phyloP scores from a whole-genome alignment of 1,140 invertebrate species.

The Drosophila kepulauana region DNA sequence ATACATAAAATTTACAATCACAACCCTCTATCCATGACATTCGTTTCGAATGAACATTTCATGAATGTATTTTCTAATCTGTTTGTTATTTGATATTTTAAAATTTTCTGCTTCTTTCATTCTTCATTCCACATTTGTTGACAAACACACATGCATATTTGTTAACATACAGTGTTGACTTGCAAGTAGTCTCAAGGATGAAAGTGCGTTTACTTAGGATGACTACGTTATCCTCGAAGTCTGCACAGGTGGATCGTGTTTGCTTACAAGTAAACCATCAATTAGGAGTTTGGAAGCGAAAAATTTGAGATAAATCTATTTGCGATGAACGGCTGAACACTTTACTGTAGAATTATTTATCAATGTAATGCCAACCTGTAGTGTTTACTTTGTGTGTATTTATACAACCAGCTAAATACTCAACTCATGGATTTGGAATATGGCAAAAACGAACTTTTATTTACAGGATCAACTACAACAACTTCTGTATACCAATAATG shows the following conservation, averaged over 20 bases:
- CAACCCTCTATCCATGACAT: not conserved
- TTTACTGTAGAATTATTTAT: not conserved
- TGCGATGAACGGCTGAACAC: not conserved
- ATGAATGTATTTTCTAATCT: not conserved
- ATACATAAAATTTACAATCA: not conserved
- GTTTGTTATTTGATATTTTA: conserved; percentile 2
- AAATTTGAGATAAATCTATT: conserved; percentile 5
- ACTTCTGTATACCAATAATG: not conserved
- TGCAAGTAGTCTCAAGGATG: not conserved
- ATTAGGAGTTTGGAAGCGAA: conserved; percentile 9
- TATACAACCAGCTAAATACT: not conserved
- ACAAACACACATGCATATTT: conserved; percentile 7
- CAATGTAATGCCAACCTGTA: not conserved
- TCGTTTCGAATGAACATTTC: not conserved
- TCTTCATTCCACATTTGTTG: not conserved
- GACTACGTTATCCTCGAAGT: not conserved
- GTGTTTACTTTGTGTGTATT: not conserved
- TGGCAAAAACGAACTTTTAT: not conserved
- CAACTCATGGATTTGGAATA: not conserved
- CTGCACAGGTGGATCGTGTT: not conserved
- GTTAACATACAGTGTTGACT: conserved; percentile 14
- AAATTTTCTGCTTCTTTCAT: conserved; percentile 6
- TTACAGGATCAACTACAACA: not conserved
- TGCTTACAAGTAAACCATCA: not conserved
- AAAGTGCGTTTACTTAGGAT: conserved; percentile 7